Evolutionary conservation across 2,888 invertebrate genomes (phyloP), one percentile per base, ranked within the genome.

Genomic region (Troides oblongomaculatus): DNA sequence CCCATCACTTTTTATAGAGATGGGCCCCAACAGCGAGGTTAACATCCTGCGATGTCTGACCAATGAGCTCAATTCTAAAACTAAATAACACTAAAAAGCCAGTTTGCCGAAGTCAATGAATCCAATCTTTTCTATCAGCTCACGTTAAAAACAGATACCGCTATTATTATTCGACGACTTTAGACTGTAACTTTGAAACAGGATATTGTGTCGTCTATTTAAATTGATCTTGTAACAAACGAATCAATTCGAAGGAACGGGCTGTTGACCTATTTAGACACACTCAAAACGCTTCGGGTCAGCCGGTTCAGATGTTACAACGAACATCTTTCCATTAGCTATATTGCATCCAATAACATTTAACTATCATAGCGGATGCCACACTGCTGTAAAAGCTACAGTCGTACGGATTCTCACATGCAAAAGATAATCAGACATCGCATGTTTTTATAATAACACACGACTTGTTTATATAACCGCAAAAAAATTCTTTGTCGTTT

Each of bases 11-110:
- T 36, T 62, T 23, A 10, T 43, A 43, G 62, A 36, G 21, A 56
- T 30, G n/a, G 62, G 7, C 62, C 21, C 57, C 39, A 60, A 25
- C 67, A 39, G 12, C 76, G 84, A 89, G 90, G 90, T 90, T 81
- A 90, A 90, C 83, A 89, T 88, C 90, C 90, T 89, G 80, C 79
- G 78, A 76, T 78, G 81, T 80, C 81, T 81, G 82, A 78, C 84
- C 81, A 81, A 81, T 84, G 76, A 81, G 78, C 78, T 79, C 77
- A 73, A 78, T 79, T 80, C 79, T 76, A 78, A 81, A 83, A 77
- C 78, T 77, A 82, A 82, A 85, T 84, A 82, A 81, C 79, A 79
- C 81, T 78, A 75, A 79, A 84, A 85, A 85, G 79, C 85, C 78
- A 78, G 85, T 84, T 83, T 77, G 75, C 77, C 75, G 73, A 74